Evolutionary conservation across 2,888 invertebrate species (phyloP), one percentile per base, ranked within the genome.

Genomic region (Diabrotica balteata): DNA sequence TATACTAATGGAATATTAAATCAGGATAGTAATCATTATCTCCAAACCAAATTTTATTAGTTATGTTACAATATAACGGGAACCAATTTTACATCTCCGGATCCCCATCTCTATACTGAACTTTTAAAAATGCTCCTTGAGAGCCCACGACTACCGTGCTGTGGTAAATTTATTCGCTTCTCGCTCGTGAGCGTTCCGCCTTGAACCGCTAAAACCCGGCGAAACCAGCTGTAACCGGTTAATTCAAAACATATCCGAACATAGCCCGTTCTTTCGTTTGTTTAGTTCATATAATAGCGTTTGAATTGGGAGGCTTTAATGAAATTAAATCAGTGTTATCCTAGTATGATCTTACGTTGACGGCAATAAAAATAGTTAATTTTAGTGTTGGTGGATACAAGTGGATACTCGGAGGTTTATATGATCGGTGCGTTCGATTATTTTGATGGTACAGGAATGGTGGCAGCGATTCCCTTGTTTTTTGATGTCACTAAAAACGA

Each of bases 121-220:
- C 32, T 47, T 47, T 47, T 3, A 47, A 47, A 47, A 47, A 10
- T 10, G 47, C 8, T 8, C 47, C 47, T 32, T 32, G 32, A 10
- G 47, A 9, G 47, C 47, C 47, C 47, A 47, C 47, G 47, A 47
- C 10, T 47, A 9, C 9, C 5, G 50, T 17, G 53, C 53, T 2
- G 2, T 47, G 50, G 46, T 61, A 61, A 61, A 47, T 68, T 22
- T 57, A 58, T 58, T 60, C 50, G 49, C 52, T 55, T 50, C 47
- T n/a, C 59, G 59, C 59, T 73, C 55, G 46, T 80, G 8, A 11
- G 45, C 55, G 11, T 57, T 57, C 82, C 80, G 82, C 82, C 80
- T 82, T 77, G 78, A 83, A 82, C 83, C 80, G 82, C 82, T 80
- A 79, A 77, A 79, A 81, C 83, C 81, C 79, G 82, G 80, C 79